phyloP scores from a whole-genome alignment of 1,140 invertebrate species.

The Drosophila parabipectinata region DNA sequence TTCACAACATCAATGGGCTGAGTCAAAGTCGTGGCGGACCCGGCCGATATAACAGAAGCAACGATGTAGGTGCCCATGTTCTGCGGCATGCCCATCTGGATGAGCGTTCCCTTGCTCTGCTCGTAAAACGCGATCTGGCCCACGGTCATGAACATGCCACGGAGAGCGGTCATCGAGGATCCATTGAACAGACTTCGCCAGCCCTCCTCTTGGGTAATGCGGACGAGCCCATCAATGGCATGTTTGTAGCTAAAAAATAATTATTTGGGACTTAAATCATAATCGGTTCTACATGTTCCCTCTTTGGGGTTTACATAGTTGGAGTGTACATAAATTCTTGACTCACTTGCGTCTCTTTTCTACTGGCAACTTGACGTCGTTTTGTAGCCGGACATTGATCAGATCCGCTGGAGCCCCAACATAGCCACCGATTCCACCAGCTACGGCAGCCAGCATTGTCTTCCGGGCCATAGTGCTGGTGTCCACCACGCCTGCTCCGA shows the following conservation, averaged over 20 bases:
- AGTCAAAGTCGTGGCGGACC: slow-evolving; percentile 96
- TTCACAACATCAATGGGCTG: slow-evolving; percentile 99
- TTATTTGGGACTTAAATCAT: slow-evolving; percentile 86
- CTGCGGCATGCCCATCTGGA: slow-evolving; percentile 20
- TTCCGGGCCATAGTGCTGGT: slow-evolving; percentile 49
- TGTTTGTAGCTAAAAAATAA: slow-evolving; percentile 95
- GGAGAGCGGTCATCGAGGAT: slow-evolving; percentile 93
- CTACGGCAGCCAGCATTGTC: slow-evolving; percentile 17
- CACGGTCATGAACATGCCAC: slow-evolving; percentile 97
- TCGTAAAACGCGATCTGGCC: slow-evolving; percentile 98
- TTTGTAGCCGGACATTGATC: slow-evolving; percentile 65
- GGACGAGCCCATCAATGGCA: slow-evolving; percentile 95
- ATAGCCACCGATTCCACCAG: slow-evolving; percentile 41
- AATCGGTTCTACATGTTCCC: too few species aligned
- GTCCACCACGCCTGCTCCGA: slow-evolving; percentile 40
- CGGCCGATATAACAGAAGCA: slow-evolving; percentile 87
- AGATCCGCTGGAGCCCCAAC: slow-evolving; percentile 63
- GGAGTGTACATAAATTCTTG: too few species aligned
- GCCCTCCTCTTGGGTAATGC: slow-evolving; percentile 94
- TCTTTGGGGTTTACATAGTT: too few species aligned
- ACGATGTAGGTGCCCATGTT: slow-evolving; percentile 60
- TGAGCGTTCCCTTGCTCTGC: slow-evolving; percentile 85
- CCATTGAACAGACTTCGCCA: slow-evolving; percentile 92
- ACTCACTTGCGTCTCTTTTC: slow-evolving; percentile 87
- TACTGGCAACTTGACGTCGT: slow-evolving; percentile 52